These are phyloP conservation scores for Choreutis nemorana DNA, from an alignment of 2,888 invertebrate genomes.

Conservation along the genomic window DNA sequence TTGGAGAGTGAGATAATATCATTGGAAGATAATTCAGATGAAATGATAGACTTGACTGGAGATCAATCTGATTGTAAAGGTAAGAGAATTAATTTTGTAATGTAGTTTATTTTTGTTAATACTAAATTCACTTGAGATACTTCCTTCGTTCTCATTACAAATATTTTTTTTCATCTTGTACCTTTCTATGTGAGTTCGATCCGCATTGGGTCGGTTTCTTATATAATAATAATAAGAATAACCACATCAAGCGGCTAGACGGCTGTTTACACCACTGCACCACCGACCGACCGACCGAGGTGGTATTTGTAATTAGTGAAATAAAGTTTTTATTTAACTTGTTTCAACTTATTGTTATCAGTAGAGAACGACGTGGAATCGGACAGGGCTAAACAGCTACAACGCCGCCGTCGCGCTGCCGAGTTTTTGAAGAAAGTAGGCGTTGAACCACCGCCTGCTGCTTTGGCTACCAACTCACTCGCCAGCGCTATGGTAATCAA, in stretches of 20 bases:
- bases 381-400: constrained; percentile 69
- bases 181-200: too few relatives aligned
- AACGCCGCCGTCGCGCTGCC: constrained; percentile 81
- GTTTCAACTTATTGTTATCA: constrained; percentile 7
- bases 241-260: too few relatives aligned
- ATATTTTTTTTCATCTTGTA: too few relatives aligned
- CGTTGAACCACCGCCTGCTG: constrained; percentile 35
- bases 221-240: too few relatives aligned
- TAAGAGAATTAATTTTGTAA: too few relatives aligned
- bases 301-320: too few relatives aligned
- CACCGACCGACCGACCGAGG: too few relatives aligned
- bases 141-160: too few relatives aligned
- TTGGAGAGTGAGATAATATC: constrained; percentile 46
- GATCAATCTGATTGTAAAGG: constrained; percentile 59
- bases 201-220: too few relatives aligned
- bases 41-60: constrained; percentile 68
- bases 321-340: background rate
- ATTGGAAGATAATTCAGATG: constrained; percentile 52
- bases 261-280: too few relatives aligned
- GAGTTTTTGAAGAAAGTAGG: constrained; percentile 74
- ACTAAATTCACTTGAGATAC: too few relatives aligned
- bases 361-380: constrained; percentile 25
- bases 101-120: too few relatives aligned
- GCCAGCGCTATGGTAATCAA: constrained; percentile 59
- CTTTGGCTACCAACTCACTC: constrained; percentile 39